Evolutionary conservation across 2,113 vertebrate genomes (phyloP).

Genomic region (Lathamus discolor): DNA sequence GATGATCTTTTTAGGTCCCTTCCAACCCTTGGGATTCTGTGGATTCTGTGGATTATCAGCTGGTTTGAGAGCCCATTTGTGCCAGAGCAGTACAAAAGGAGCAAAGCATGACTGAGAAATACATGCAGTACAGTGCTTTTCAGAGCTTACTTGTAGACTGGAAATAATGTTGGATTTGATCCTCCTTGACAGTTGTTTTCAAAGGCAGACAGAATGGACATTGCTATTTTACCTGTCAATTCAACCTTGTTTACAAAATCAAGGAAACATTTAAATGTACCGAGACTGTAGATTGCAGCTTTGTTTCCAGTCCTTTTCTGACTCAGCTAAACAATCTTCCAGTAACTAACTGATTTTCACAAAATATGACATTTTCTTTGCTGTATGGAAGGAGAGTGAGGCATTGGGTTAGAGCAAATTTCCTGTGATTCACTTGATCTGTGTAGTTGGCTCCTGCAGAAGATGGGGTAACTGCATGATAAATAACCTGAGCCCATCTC

Average conservation of each 20-base stretch:
- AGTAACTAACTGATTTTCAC: not conserved
- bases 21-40: too few relatives aligned
- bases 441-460: not conserved
- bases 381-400: not conserved
- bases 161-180: not conserved
- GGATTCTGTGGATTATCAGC: too few relatives aligned
- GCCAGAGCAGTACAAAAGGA: not conserved
- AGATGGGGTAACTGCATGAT: not conserved
- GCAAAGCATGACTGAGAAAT: not conserved
- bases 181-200: not conserved
- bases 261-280: not conserved
- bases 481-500: not conserved
- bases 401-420: not conserved
- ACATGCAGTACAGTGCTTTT: not conserved
- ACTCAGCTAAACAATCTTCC: not conserved
- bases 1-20: too few relatives aligned
- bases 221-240: not conserved
- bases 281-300: not conserved
- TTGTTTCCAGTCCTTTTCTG: not conserved
- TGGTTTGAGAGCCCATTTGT: not conserved
- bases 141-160: not conserved
- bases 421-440: not conserved
- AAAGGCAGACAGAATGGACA: not conserved
- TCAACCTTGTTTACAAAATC: not conserved
- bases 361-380: not conserved